Percentiles rank a stretch among this genome's conserved stretches.
These are phyloP conservation scores for Asteroscopus sphinx DNA, from an alignment of 2,888 invertebrate genomes.

Conservation along the genomic window DNA sequence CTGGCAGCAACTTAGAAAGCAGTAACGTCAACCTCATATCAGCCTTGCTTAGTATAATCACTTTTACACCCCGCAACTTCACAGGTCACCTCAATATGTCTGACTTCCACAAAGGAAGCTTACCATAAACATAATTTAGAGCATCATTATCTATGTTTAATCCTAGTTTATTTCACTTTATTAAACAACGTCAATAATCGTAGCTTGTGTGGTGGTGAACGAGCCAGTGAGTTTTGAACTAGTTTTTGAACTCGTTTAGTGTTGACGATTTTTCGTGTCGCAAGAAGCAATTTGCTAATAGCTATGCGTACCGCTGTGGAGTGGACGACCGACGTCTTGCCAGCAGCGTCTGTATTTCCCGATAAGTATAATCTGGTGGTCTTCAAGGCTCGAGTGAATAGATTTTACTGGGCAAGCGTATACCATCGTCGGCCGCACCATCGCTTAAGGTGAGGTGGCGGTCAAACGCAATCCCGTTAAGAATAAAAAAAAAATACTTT, in stretches of 20 bases:
- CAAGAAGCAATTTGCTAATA: no score
- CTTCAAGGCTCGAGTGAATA: no score
- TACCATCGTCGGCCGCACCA: no score
- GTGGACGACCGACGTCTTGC: no score
- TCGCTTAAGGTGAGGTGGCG: no score
- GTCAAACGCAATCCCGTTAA: no score
- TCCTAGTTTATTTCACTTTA: slow-evolving; percentile 56
- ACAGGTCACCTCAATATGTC: slow-evolving; percentile 31
- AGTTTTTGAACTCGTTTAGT: slow-evolving; percentile 52
- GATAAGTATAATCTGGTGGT: no score
- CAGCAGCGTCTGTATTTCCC: no score
- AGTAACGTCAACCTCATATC: slow-evolving; percentile 3
- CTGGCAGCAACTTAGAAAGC: slow-evolving; percentile 35
- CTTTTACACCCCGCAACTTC: slow-evolving; percentile 11
- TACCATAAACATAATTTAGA: slow-evolving; percentile 33
- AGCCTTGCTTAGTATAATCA: slow-evolving; percentile 16
- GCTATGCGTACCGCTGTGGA: no score
- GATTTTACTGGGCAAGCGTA: no score
- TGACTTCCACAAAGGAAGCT: slow-evolving; percentile 21
- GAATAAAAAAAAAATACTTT: no score
- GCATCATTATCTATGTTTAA: slow-evolving; percentile 49
- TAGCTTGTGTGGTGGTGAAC: slow-evolving; percentile 42
- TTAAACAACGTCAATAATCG: slow-evolving; percentile 55
- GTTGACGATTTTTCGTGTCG: slow-evolving; percentile 50
- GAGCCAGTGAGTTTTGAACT: slow-evolving; percentile 55